Base-by-base conservation (phyloP, 53 echinoderm and acorn worm species). In the Crossaster papposus region DNA sequence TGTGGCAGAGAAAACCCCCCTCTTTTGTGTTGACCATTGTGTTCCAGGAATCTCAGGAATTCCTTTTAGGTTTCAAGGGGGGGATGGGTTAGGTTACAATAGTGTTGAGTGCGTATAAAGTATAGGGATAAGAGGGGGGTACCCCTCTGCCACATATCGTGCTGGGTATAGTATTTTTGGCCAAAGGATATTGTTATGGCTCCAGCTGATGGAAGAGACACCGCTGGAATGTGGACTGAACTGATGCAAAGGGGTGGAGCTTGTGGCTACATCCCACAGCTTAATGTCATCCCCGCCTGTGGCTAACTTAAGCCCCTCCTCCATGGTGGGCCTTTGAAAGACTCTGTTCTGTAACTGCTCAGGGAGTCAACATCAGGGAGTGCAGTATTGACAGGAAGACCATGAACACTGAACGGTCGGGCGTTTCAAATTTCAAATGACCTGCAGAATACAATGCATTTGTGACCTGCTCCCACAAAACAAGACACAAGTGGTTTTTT, bases 171-270 rank as follows among this genome's bases (percentile, higher is more conserved):
- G n/a, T n/a, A n/a, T 68, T 18, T 64, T 3, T 20, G 2, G 58
- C 58, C 22, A 89, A 97, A 97, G 98, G 98, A 98, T 97, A 98
- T 98, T 98, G 73, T 98, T 98, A 44, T 96, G 94, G 70, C 94
- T 96, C 98, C 98, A 98, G 81, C 90, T 88, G 22, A 98, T 74
- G 30, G 86, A 79, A 58, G 98, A 98, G 30, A 94, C 83, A 5
- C 92, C 90, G 29, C 90, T 89, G 63, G 92, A 54, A 81, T 98
- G 98, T 1, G 94, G 92, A 52, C 93, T 89, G 78, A 93, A 96
- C 85, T 94, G 96, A 58, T 96, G 92, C 9, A 88, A 28, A 26
- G 96, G 93, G 28, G 78, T 70, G 2, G 94, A 91, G 77, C 76
- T 87, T 23, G 88, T 91, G 53, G 89, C 76, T 4, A 94, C 78